Evolutionary conservation across 1,140 invertebrate species (phyloP), one percentile per base, ranked within the genome.

Genomic region (Epicauta chinensis): DNA sequence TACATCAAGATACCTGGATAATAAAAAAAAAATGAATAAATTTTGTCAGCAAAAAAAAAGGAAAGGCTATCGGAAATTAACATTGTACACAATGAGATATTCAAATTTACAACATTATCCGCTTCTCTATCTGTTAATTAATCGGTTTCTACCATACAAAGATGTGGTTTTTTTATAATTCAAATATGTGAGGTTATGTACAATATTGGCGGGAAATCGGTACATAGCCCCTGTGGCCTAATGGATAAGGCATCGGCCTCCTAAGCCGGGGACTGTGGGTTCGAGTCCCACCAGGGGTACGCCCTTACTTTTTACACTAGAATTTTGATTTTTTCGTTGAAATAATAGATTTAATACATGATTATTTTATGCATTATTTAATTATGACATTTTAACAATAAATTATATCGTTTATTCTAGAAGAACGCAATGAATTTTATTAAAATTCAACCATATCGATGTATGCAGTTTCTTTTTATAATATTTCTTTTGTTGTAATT

Each of bases 181-280:
- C n/a, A n/a, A n/a, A n/a, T n/a, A n/a, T n/a, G n/a, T n/a, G n/a
- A n/a, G 23, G 23, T 23, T 23, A 5, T 23, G 2, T 23, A 23
- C n/a, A n/a, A n/a, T n/a, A n/a, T n/a, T 14, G 16, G 16, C 41
- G 4, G 2, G 2, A 10, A 4, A 0, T 23, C 17, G 15, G 12
- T 1, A 7, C 39, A 23, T 41, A 59, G 65, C 65, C 65, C 65
- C 65, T 67, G 80, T 82, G 80, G 80, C 80, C 80, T 80, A 82
- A 82, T 81, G 80, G 80, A 82, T 81, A 82, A 81, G 80, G 80
- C 80, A 81, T 81, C 79, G 79, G 79, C 79, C 79, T 82, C 79
- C 79, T 81, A 81, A 82, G 78, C 79, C 79, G 80, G 77, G 79
- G 80, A 82, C 79, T 82, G 80, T 81, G 79, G 80, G 79, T 82